Conservation (phyloP, 2,797 vertebrate species). For the Cyprinella venusta region DNA sequence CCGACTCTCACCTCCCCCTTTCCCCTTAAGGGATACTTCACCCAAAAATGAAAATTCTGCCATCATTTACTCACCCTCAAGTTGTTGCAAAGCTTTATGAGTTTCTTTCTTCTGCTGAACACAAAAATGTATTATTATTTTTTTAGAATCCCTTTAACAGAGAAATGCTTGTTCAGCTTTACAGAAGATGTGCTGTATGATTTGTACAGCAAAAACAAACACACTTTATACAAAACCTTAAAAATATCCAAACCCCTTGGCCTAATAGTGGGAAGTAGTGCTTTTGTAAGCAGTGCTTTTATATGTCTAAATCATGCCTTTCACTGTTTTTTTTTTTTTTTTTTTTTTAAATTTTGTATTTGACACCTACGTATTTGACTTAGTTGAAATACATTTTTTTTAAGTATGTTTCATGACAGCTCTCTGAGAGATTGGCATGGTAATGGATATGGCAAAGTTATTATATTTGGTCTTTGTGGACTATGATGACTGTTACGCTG, state of each 20-base stretch:
- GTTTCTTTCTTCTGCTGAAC: too few species aligned
- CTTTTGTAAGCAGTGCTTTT: neutral
- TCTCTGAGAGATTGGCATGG: neutral
- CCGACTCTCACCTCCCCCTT: neutral
- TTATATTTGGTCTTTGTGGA: neutral
- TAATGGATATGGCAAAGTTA: neutral
- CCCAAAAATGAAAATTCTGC: too few species aligned
- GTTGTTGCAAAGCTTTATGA: too few species aligned
- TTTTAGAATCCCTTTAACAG: neutral
- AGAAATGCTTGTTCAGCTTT: conserved; percentile 30
- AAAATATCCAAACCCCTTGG: neutral
- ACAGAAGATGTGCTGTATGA: conserved; percentile 16
- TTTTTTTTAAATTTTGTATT: too few species aligned
- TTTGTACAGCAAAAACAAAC: neutral
- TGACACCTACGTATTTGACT: too few species aligned
- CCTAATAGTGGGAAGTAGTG: neutral
- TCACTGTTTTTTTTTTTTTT: neutral
- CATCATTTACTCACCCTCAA: too few species aligned
- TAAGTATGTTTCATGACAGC: neutral
- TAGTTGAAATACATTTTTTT: neutral
- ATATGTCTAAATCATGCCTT: neutral
- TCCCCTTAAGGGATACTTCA: neutral
- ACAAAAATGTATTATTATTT: too few species aligned
- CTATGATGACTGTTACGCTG: neutral
- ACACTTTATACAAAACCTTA: neutral